Evolutionary conservation across 2,113 vertebrate genomes (phyloP), one percentile per base, ranked within the genome.

Genomic region (Telmatochromis bifrenatus): DNA sequence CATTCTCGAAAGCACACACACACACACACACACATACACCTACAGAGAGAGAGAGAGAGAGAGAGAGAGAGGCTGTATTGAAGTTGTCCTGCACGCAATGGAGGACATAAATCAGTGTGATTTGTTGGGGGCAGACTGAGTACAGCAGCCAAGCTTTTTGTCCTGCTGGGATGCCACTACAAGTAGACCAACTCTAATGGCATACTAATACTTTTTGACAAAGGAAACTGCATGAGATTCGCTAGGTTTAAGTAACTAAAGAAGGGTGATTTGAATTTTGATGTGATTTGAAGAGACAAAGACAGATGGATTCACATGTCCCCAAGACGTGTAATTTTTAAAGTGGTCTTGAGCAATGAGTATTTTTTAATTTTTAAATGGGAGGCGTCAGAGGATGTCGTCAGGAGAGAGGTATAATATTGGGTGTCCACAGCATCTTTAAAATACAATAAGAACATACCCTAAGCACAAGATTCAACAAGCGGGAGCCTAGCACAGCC

Each of bases 21-120:
- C 13, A 6, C 39, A 54, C 23, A 58, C 13, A 6, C 28, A 54
- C 23, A 70, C 8, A 84, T 21, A 28, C 42, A 28, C 70, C 6
- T 17, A 47, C 39, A 26, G 4, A 75, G 62, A 68, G 62, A 37
- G 62, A 37, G 35, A 37, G 33, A 35, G 60, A 14, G 55, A 68
- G 33, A 19, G 62, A 60, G 56, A 42, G 65, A 21, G 62, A 54
- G 65, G 81, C 15, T 68, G 84, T 51, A 47, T 68, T 21, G 8
- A 8, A 53, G 47, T 85, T 65, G 70, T 84, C 73, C 42, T 21
- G 79, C 85, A 80, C 3, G 23, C 58, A 26, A 60, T 70, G 45
- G 54, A 90, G 54, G 35, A 79, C 62, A 91, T 86, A 53, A 88
- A 90, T 93, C 89, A 91, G 84, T 54, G 47, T 39, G 45, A 88